These are phyloP conservation scores for Microtus oregoni DNA, from an alignment of 2,113 vertebrate species.

Conservation along the genomic window DNA sequence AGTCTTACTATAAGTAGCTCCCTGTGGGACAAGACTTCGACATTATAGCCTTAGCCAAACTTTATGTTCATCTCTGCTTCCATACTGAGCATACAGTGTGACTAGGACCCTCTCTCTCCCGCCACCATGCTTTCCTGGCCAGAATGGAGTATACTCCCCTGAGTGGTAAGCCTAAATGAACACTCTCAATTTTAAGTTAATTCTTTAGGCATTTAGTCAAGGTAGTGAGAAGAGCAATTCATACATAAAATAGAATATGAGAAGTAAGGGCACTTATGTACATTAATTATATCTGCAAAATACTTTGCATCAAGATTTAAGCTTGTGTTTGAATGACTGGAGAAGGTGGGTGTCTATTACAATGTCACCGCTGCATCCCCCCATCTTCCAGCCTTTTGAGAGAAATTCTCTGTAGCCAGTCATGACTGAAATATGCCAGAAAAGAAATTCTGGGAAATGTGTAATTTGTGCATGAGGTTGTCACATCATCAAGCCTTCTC, in stretches of 20 bases:
- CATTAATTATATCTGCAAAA: constrained; percentile 16
- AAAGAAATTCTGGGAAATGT: neutral
- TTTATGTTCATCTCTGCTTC: neutral
- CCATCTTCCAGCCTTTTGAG: neutral
- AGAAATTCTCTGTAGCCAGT: neutral
- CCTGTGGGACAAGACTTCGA: neutral
- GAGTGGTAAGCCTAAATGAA: neutral
- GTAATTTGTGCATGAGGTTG: neutral
- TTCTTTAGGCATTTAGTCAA: neutral
- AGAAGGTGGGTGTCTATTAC: neutral
- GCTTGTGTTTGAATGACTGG: neutral
- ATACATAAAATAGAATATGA: neutral
- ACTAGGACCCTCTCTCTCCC: neutral
- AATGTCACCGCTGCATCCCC: neutral
- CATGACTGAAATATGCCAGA: neutral
- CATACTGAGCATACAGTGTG: neutral
- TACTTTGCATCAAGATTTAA: neutral
- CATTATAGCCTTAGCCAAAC: too few relatives aligned
- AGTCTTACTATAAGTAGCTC: neutral
- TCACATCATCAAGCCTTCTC: neutral
- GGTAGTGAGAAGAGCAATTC: neutral
- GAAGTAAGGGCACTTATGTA: neutral
- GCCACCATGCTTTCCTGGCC: neutral
- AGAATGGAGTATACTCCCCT: neutral
- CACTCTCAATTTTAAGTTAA: neutral